Evolutionary conservation across 2,113 vertebrate genomes (phyloP).

Genomic region (Actinemys pallida): DNA sequence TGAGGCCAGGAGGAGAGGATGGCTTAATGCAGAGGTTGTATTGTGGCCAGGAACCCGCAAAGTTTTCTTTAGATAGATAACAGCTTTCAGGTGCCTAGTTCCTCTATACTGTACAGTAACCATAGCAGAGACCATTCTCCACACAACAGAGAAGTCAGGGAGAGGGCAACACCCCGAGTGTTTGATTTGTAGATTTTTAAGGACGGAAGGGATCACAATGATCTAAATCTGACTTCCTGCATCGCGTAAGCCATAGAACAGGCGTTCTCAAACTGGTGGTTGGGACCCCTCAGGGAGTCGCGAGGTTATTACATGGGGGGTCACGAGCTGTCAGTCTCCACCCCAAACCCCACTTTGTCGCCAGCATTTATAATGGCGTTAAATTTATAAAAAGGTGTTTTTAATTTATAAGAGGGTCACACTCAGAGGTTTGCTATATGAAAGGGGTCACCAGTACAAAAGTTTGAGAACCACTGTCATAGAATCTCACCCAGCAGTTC

Average conservation of each 20-base stretch:
- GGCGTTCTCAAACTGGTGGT: no score
- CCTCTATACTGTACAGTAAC: neutral
- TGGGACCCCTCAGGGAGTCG: no score
- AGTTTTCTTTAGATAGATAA: neutral
- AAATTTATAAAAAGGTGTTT: no score
- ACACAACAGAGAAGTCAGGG: neutral
- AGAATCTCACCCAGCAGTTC: neutral
- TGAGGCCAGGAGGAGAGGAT: conserved; percentile 35
- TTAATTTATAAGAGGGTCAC: no score
- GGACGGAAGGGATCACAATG: neutral
- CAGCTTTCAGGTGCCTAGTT: neutral
- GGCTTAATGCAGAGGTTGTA: neutral
- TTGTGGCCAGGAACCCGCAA: neutral
- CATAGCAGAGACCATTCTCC: neutral
- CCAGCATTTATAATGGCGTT: no score
- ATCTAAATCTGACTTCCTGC: neutral
- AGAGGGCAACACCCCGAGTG: no score
- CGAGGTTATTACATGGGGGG: no score
- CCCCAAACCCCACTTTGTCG: no score
- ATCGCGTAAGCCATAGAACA: neutral
- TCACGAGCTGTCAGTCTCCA: no score
- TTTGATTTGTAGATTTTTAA: neutral
- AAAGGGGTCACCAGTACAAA: no score
- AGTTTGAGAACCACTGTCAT: no score
- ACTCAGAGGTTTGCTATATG: no score